A percentile compares a stretch with the other conserved stretches of the same genome.
Evolutionary conservation across 1,140 invertebrate species (phyloP).

Genomic region (Saccostrea cuccullata): DNA sequence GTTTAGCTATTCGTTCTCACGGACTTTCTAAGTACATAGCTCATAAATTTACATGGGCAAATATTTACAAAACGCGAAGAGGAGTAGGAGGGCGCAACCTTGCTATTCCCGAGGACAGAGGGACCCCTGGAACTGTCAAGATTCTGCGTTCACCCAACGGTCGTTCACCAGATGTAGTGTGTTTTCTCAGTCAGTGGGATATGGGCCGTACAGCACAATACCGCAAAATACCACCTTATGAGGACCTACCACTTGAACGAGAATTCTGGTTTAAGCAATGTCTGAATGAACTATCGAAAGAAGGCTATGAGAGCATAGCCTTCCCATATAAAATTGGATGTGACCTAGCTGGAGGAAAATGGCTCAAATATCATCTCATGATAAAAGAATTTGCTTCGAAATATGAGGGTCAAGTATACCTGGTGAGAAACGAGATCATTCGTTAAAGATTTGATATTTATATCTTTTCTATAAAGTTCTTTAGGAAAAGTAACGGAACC

Average conservation of each 20-base stretch:
- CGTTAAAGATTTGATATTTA: too few relatives aligned
- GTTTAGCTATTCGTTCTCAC: not conserved
- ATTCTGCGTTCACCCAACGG: not conserved
- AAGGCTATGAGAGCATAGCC: not conserved
- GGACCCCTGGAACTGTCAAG: not conserved
- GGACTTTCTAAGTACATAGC: not conserved
- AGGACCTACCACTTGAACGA: not conserved
- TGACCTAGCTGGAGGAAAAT: not conserved
- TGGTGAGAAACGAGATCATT: not conserved
- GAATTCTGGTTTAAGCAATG: not conserved
- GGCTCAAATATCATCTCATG: not conserved
- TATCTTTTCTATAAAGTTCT: too few relatives aligned
- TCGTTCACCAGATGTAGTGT: not conserved
- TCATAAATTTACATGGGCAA: not conserved
- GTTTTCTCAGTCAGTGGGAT: not conserved
- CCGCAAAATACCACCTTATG: not conserved
- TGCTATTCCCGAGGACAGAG: not conserved
- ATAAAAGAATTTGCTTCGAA: not conserved
- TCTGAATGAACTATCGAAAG: not conserved
- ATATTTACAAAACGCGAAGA: not conserved
- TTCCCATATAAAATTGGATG: slow-evolving; percentile 13
- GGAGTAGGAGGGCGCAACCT: not conserved
- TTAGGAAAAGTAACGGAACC: too few relatives aligned
- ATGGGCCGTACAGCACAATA: not conserved
- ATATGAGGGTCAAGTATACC: not conserved